phyloP scores from a whole-genome alignment of 2,797 vertebrate species.

The Mallotus villosus region DNA sequence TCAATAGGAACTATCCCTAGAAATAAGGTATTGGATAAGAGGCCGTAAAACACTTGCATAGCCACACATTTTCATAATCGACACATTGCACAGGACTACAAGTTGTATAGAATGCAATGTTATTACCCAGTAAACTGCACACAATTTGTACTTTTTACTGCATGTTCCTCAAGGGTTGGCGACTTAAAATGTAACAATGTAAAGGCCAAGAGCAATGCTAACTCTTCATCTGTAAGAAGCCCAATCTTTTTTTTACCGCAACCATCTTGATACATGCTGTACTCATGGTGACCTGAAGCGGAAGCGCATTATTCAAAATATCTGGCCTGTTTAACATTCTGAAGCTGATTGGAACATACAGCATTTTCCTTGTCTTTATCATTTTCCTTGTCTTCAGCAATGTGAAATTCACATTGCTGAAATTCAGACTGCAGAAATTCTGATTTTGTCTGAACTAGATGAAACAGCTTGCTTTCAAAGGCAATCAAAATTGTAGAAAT shows the following conservation, averaged over 20 bases:
- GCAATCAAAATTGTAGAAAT: too few species aligned
- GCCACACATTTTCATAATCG: background rate
- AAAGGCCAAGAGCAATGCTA: slow-evolving; percentile 15
- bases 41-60: slow-evolving; percentile 8
- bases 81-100: slow-evolving; percentile 8
- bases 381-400: too few species aligned
- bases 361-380: slow-evolving; percentile 20
- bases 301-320: slow-evolving; percentile 22
- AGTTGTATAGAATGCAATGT: slow-evolving; percentile 20
- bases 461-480: too few species aligned
- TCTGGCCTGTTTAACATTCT: slow-evolving; percentile 19
- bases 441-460: too few species aligned
- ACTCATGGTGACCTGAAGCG: slow-evolving; percentile 23
- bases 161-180: slow-evolving; percentile 8
- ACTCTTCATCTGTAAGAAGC: slow-evolving; percentile 15
- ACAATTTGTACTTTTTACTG: slow-evolving; percentile 20
- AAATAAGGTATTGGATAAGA: slow-evolving; percentile 3
- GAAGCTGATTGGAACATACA: slow-evolving; percentile 23
- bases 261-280: slow-evolving; percentile 30
- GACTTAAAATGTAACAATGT: slow-evolving; percentile 4
- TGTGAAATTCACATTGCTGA: too few species aligned
- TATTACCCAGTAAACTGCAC: slow-evolving; percentile 25
- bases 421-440: too few species aligned
- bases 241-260: slow-evolving; percentile 9
- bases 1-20: slow-evolving; percentile 17